A percentile compares a stretch with the other conserved stretches of the same genome.
These are phyloP conservation scores for Tachysurus vachellii DNA, from an alignment of 2,113 vertebrate species.

Conservation along the genomic window DNA sequence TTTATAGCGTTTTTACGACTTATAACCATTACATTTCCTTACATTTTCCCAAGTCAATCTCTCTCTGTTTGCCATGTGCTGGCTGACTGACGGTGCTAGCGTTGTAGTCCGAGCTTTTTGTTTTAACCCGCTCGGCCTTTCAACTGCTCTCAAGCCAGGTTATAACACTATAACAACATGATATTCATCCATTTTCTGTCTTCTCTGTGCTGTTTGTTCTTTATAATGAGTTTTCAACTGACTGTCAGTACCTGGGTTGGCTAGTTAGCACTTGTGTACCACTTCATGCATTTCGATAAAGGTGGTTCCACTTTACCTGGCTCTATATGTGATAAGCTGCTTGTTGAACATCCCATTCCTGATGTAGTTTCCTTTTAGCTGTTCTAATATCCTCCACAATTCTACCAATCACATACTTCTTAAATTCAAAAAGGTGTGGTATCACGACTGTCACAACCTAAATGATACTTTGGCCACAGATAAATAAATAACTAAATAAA, in stretches of 20 bases:
- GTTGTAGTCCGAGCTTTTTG: neutral
- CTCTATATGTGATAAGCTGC: neutral
- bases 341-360: neutral
- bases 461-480: neutral
- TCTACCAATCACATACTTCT: too few species aligned
- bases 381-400: neutral
- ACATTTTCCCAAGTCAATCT: neutral
- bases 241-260: neutral
- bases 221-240: too few species aligned
- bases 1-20: neutral
- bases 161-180: neutral
- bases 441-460: neutral
- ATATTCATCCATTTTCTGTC: neutral
- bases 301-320: too few species aligned
- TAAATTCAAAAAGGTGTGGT: too few species aligned
- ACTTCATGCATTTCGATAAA: too few species aligned
- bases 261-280: neutral
- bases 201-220: too few species aligned
- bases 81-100: neutral
- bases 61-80: neutral
- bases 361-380: neutral
- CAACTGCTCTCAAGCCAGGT: neutral
- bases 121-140: neutral
- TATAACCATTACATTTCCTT: neutral
- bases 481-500: neutral